Conservation (phyloP, 2,113 vertebrate species). For the Scatophagus argus region DNA sequence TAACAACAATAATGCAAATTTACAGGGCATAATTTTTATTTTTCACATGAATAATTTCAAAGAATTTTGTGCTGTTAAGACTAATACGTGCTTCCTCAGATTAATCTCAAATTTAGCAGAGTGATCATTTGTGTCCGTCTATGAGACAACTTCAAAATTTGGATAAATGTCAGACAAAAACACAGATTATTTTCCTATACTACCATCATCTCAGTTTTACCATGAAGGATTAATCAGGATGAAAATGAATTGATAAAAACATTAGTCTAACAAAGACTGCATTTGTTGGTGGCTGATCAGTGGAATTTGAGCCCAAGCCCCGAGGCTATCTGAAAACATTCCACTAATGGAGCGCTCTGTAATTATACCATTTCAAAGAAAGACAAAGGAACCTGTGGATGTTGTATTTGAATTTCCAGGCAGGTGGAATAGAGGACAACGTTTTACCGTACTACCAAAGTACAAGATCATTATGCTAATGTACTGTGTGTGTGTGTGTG, state of each 20-base stretch:
- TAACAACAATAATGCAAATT: constrained; percentile 2
- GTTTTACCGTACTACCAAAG: constrained; percentile 45
- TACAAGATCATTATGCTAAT: constrained; percentile 59
- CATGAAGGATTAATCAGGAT: constrained; percentile 26
- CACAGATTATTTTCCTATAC: not conserved
- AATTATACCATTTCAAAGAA: constrained; percentile 73
- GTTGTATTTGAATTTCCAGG: constrained; percentile 61
- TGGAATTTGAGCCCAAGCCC: constrained; percentile 82
- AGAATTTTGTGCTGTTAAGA: not conserved
- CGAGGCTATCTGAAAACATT: constrained; percentile 77
- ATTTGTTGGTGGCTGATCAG: constrained; percentile 80
- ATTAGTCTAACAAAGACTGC: constrained; percentile 72
- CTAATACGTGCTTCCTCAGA: not conserved
- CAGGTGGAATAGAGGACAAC: constrained; percentile 57
- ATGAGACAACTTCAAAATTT: not conserved
- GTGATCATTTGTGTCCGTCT: not conserved
- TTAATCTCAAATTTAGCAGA: not conserved
- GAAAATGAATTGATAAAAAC: constrained; percentile 59
- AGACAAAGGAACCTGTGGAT: constrained; percentile 73
- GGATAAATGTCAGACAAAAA: not conserved
- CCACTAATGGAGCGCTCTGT: constrained; percentile 74
- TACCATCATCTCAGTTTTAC: constrained; percentile 4
- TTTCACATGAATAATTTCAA: not conserved
- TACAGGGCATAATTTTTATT: not conserved
- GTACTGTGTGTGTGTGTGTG: not conserved